A percentile compares a stretch with the other conserved stretches of the same genome.
These are phyloP conservation scores for Merodon equestris DNA, from an alignment of 2,888 invertebrate genomes.

Conservation along the genomic window DNA sequence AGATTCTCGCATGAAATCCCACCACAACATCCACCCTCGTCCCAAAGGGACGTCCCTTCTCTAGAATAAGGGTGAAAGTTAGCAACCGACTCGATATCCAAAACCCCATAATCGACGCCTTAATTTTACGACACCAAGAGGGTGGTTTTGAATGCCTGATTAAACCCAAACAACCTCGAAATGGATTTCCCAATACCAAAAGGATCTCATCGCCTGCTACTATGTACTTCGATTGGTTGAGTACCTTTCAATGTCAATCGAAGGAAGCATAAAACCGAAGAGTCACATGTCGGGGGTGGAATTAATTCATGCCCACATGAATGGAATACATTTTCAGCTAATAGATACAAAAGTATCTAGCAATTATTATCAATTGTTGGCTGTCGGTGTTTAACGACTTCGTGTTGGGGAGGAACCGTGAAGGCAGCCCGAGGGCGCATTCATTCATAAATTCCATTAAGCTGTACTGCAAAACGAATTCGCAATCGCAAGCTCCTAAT, in stretches of 20 bases:
- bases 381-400: not conserved
- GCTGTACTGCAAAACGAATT: conserved; percentile 25
- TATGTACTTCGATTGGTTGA: conserved; percentile 60
- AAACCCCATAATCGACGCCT: conserved; percentile 63
- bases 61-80: conserved; percentile 50
- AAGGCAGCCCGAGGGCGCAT: conserved; percentile 13
- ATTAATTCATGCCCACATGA: conserved; percentile 64
- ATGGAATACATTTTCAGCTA: conserved; percentile 49
- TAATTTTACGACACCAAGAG: conserved; percentile 53
- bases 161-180: conserved; percentile 62
- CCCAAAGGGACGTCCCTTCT: not conserved
- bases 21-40: conserved; percentile 21
- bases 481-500: conserved; percentile 29
- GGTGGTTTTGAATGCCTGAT: conserved; percentile 63
- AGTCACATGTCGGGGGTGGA: conserved; percentile 39
- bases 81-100: conserved; percentile 40
- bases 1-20: conserved; percentile 42
- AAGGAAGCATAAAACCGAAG: not conserved
- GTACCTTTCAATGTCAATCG: conserved; percentile 62
- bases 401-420: not conserved
- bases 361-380: conserved; percentile 66
- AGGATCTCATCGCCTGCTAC: conserved; percentile 35
- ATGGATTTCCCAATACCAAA: conserved; percentile 52
- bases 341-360: conserved; percentile 68
- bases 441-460: conserved; percentile 63